These are phyloP conservation scores for Lagopus muta DNA, from an alignment of 2,113 vertebrate genomes.

Conservation along the genomic window DNA sequence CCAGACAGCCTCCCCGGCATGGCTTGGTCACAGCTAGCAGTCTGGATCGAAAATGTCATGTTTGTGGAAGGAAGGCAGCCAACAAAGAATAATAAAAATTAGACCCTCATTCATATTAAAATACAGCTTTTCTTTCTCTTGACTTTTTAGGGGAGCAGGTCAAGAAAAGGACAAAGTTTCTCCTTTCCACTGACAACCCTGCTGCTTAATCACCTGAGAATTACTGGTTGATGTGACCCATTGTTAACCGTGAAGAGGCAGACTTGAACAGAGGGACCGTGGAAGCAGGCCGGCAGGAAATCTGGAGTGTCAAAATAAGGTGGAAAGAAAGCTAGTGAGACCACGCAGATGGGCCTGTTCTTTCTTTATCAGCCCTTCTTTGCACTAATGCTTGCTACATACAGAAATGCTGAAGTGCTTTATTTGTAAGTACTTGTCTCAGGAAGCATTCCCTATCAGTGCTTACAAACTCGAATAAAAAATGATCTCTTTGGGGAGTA, in stretches of 20 bases:
- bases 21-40: not conserved
- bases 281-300: not conserved
- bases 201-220: slow-evolving; percentile 23
- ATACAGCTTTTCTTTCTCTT: slow-evolving; percentile 50
- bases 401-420: not conserved
- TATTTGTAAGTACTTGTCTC: not conserved
- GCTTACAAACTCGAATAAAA: not conserved
- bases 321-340: not conserved
- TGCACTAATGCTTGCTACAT: not conserved
- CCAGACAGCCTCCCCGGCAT: not conserved
- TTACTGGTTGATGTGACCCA: not conserved
- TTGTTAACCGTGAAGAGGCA: not conserved
- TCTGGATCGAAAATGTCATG: not conserved
- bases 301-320: not conserved
- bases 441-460: not conserved
- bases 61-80: not conserved
- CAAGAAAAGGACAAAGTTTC: not conserved
- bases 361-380: not conserved
- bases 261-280: not conserved
- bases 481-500: not conserved
- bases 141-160: not conserved
- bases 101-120: slow-evolving; percentile 56
- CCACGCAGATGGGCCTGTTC: not conserved
- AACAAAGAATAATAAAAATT: slow-evolving; percentile 68
- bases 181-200: not conserved